Evolutionary conservation across 1,140 invertebrate species (phyloP), one percentile per base, ranked within the genome.

Genomic region (Drosophila arawakana): DNA sequence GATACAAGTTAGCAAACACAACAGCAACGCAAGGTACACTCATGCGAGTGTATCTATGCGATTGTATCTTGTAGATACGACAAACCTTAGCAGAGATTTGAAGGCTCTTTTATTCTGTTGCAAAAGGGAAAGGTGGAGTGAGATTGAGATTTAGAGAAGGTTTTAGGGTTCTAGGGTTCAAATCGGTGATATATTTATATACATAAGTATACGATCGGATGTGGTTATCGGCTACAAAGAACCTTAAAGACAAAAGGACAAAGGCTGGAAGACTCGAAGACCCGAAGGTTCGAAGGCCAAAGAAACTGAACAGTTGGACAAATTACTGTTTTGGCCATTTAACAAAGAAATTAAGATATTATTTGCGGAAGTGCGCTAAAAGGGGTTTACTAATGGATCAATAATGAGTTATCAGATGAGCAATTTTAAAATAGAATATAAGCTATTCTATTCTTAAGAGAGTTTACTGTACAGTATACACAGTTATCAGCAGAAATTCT

Each of bases 1-100:
- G 58, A 79, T 67, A 79, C 73, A 78, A 84, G 77, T 84, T 83
- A 69, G 78, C 66, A 86, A 85, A 86, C 75, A 78, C 65, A 81
- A 76, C 61, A 41, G 11, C 54, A 34, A 34, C 66, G 47, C 46
- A 50, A 65, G 37, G 59, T 30, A 71, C 30, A 52, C 25, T 44
- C 13, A 37, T 44, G 7, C 25, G 35, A 8, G n/a, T 18, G 10
- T 60, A 47, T 61, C 30, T 61, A 37, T 61, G 5, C 47, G 61
- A 63, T 63, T 52, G 61, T 63, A 65, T 55, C 62, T 65, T 15
- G 39, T 13, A 63, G 49, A 63, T 52, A 63, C 47, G 21, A 1
- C 39, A 7, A 63, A 57, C 41, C 35, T 41, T 25, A 41, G 54
- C 11, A 57, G 41, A 30, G 49, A 35, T 30, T 34, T 11, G 30